Base-by-base conservation (phyloP, 2,113 vertebrate species). In the Ciconia maguari region DNA sequence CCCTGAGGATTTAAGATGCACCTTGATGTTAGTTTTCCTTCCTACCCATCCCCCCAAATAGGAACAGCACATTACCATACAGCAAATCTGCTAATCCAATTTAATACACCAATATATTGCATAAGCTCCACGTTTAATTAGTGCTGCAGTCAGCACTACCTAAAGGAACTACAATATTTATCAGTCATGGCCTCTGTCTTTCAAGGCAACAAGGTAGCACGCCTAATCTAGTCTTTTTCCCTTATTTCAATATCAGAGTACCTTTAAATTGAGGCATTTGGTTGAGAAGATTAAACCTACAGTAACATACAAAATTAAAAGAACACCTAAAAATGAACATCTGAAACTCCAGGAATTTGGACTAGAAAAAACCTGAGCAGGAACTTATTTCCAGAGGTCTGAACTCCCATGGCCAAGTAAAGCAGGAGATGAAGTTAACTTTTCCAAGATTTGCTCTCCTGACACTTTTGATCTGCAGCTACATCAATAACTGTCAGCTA, bases 41-140 rank as follows among this genome's bases (percentile, higher is more conserved):
- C 81, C 81, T 91, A 61, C 66, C 77, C 86, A 93, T 62, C 80
- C 95, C 89, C 94, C 87, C 41, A 44, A 82, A 85, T 14, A 94
- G 58, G 66, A 91, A 74, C 65, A 80, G 74, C 89, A 94, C 78
- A 94, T 92, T 94, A 89, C 83, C 94, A 91, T 89, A 83, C 29
- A 93, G 87, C 93, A 95, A 96, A 95, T 83, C 93, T 94, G 93
- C 75, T 97, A 94, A 94, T 95, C 96, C 94, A 96, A 96, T 96
- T 94, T 96, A 97, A 95, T 95, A 94, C 81, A 94, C 81, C 78
- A 84, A 95, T 85, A 87, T 87, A 95, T 91, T 9, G 78, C 91
- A 91, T 91, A 96, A 89, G 51, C 87, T 88, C 54, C 78, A 60
- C 4, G 5, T 87, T 86, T 96, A 95, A 97, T 93, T 88, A 96